Percentiles rank a stretch among this genome's conserved stretches.
Evolutionary conservation across 2,113 vertebrate genomes (phyloP).

Genomic region (Hiodon tergisus): DNA sequence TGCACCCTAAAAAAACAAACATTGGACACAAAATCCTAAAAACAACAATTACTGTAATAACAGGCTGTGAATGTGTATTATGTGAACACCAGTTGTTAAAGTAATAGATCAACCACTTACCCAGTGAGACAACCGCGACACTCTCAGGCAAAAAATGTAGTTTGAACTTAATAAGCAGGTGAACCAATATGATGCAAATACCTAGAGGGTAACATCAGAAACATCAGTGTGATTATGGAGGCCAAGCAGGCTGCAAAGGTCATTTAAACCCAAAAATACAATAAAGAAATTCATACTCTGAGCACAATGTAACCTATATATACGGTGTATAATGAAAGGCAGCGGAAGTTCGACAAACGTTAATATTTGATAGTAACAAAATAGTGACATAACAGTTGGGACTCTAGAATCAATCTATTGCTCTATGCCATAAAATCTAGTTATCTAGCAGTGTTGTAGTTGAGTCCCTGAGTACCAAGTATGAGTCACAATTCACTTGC

Average conservation of each 20-base stretch:
- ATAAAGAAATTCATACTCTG: neutral
- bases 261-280: neutral
- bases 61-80: neutral
- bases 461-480: too few species aligned
- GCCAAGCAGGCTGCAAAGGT: neutral
- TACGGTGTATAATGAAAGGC: too few species aligned
- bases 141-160: conserved; percentile 96
- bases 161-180: conserved; percentile 91
- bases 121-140: conserved; percentile 93
- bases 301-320: too few species aligned
- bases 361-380: too few species aligned
- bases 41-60: neutral
- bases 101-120: conserved; percentile 62
- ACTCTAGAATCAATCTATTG: too few species aligned
- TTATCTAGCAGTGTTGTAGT: too few species aligned
- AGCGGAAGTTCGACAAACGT: too few species aligned
- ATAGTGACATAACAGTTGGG: too few species aligned
- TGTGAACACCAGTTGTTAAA: neutral
- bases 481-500: too few species aligned
- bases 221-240: conserved; percentile 18
- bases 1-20: neutral
- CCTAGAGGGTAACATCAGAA: conserved; percentile 56
- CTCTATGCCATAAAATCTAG: too few species aligned
- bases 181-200: conserved; percentile 98
- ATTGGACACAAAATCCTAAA: neutral